These are phyloP conservation scores for Sturnira hondurensis DNA, from an alignment of 2,113 vertebrate genomes.

Conservation along the genomic window DNA sequence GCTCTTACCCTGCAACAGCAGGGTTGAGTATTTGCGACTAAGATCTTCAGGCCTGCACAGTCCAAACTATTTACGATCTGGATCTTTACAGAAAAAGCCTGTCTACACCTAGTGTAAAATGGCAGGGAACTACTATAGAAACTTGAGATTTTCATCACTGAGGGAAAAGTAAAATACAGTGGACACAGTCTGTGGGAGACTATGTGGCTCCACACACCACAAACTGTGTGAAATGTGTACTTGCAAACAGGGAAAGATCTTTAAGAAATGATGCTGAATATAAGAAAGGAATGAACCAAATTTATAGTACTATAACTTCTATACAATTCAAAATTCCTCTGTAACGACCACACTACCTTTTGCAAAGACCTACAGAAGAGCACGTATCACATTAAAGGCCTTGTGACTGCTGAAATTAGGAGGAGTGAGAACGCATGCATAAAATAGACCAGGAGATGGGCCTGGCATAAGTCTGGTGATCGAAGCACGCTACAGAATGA, in stretches of 20 bases:
- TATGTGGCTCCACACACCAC: background rate
- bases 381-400: background rate
- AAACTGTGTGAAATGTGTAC: background rate
- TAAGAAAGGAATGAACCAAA: background rate
- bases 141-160: background rate
- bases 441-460: background rate
- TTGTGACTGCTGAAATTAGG: background rate
- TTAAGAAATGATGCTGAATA: background rate
- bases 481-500: background rate
- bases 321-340: background rate
- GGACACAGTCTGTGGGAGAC: background rate
- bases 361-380: background rate
- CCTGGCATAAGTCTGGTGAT: background rate
- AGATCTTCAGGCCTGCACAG: background rate
- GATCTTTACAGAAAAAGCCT: background rate
- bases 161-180: background rate
- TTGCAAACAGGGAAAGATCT: background rate
- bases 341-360: background rate
- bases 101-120: background rate
- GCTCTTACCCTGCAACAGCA: background rate
- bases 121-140: background rate
- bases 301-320: background rate
- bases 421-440: background rate
- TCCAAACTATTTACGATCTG: background rate
- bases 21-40: background rate